Evolutionary conservation across 2,888 invertebrate species (phyloP), one percentile per base, ranked within the genome.

Genomic region (Tillus elongatus): DNA sequence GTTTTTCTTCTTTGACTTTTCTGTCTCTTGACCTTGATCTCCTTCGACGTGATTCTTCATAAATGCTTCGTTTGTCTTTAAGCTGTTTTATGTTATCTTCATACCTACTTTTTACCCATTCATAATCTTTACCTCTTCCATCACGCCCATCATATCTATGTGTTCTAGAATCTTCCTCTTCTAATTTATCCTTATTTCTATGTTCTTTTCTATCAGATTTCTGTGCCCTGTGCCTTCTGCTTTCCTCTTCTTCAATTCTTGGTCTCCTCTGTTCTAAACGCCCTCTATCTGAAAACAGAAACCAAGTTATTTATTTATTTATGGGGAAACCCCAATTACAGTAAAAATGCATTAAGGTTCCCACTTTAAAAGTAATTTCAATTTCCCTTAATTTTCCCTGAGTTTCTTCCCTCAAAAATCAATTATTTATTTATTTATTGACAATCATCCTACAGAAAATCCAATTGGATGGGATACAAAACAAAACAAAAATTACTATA

Each of bases 41-140:
- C 27, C 34, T 39, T 30, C 26, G 26, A 16, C 12, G 35, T 31
- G 13, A 30, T 29, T 35, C 41, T 16, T 34, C 35, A 8, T 28
- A 10, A 16, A 40, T 37, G 30, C 30, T 50, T 14, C 36, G 30
- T 41, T 41, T 33, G 47, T 44, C 30, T 44, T 36, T 35, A 47
- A 19, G 50, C 29, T 44, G 34, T 16, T 44, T 48, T 30, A 40
- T 35, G 35, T 50, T 46, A 30, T 51, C 53, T 35, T 46, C 45
- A 34, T 49, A 38, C 37, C 49, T 46, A 32, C 47, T 51, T 30
- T 47, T 52, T 9, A 44, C 44, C 46, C 46, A 44, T 39, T 51
- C 46, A 31, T 49, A 44, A 30, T 47, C 47, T 36, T 39, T 44
- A 30, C 37, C 44, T 13, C 30, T 41, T 24, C 33, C 43, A 31